Evolutionary conservation across 1,140 invertebrate genomes (phyloP).

Genomic region (Pantala flavescens): DNA sequence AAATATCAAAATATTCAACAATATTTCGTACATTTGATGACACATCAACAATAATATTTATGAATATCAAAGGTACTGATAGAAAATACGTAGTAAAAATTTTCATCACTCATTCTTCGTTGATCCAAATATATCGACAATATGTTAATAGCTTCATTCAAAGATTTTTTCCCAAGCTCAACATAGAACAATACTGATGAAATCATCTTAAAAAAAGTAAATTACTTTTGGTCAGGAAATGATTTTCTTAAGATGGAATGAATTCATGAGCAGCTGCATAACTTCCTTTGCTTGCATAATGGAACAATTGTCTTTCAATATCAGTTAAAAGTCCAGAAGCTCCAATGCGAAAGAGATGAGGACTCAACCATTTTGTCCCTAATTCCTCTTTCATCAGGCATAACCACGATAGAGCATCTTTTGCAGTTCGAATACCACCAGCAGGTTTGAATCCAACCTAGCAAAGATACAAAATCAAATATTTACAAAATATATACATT

Average conservation of each 20-base stretch:
- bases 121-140: too few relatives aligned
- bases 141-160: too few relatives aligned
- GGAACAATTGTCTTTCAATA: constrained; percentile 55
- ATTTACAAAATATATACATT: too few relatives aligned
- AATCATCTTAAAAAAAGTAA: too few relatives aligned
- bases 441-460: constrained; percentile 95
- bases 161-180: too few relatives aligned
- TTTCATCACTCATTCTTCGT: too few relatives aligned
- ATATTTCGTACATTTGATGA: too few relatives aligned
- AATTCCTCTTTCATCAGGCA: constrained; percentile 74
- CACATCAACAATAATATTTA: too few relatives aligned
- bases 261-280: neutral
- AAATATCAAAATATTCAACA: too few relatives aligned
- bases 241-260: neutral
- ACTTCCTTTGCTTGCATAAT: constrained; percentile 25
- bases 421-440: constrained; percentile 81
- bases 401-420: constrained; percentile 81
- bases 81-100: too few relatives aligned
- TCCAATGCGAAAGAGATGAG: constrained; percentile 83
- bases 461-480: constrained; percentile 25
- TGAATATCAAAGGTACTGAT: too few relatives aligned
- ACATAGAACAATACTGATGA: too few relatives aligned
- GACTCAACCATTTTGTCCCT: constrained; percentile 76
- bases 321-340: constrained; percentile 80
- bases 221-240: neutral